A percentile compares a stretch with the other conserved stretches of the same genome.
Conservation (phyloP, 2,888 invertebrate species). For the Hydriomena furcata region DNA sequence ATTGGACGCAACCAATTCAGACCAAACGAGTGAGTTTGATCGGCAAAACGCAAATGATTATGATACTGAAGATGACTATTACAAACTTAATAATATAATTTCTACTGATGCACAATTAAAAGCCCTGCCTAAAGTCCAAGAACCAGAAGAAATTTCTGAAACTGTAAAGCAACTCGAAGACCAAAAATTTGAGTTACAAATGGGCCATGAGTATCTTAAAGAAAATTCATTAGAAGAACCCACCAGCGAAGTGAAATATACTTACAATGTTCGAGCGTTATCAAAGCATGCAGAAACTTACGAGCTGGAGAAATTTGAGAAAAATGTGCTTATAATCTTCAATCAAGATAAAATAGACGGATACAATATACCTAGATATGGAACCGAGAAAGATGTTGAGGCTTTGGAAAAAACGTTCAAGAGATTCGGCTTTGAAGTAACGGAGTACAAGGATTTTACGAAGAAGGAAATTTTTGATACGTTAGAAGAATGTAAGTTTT, state of each 20-base stretch:
- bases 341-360: slow-evolving; percentile 60
- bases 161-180: background rate
- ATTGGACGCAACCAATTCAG: background rate
- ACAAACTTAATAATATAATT: slow-evolving; percentile 1
- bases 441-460: slow-evolving; percentile 50
- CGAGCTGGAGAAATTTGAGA: slow-evolving; percentile 63
- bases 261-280: slow-evolving; percentile 41
- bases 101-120: slow-evolving; percentile 9
- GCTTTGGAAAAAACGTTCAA: slow-evolving; percentile 53
- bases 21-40: background rate
- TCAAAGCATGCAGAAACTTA: slow-evolving; percentile 55
- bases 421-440: slow-evolving; percentile 57
- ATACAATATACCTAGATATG: slow-evolving; percentile 52
- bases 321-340: slow-evolving; percentile 63
- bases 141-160: background rate
- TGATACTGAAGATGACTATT: background rate
- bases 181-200: background rate
- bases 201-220: background rate
- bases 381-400: slow-evolving; percentile 60
- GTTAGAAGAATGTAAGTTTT: slow-evolving; percentile 54
- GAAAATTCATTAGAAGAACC: background rate
- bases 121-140: background rate
- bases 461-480: slow-evolving; percentile 52
- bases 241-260: background rate
- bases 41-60: background rate